Base-by-base conservation (phyloP, 2,797 vertebrate genomes). In the Hephaestus fuliginosus region DNA sequence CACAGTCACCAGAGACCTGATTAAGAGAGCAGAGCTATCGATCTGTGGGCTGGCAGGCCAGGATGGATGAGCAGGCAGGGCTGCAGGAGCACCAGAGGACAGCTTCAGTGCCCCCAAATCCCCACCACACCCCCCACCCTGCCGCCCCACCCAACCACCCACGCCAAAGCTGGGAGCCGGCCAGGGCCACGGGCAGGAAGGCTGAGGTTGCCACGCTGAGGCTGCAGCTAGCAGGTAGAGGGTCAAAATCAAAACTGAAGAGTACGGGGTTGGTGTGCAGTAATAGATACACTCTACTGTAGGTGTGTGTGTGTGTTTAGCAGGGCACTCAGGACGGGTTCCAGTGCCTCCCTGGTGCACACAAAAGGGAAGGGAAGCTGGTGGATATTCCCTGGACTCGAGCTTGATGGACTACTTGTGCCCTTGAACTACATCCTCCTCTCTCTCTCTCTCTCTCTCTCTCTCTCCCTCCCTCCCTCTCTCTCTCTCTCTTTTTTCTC, bases 1-100 rank as follows among this genome's bases (percentile, higher is more conserved):
- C 88, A 91, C 91, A 93, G 94, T 91, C 95, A 94, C 94, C 88
- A 93, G 95, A 95, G 95, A 95, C 94, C 95, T 95, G 95, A 96
- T 96, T 96, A 96, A 95, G 95, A 92, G 93, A 95, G 95, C 92
- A 92, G 84, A 86, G 88, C 88, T 90, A 96, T 96, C 92, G 95
- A 96, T 96, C 93, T 93, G 89, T 72, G 88, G 86, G 90, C 88
- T 93, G 92, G 90, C 93, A 92, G 92, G 88, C 88, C 81, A 94
- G 91, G 93, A 95, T 95, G 95, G 95, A 96, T 95, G 95, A 94
- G 93, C 90, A 84, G 89, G 86, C 89, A 92, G 91, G 86, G 85
- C 76, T 90, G 83, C 80, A 86, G 86, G 93, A 94, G 92, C 91
- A 93, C 87, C 88, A 91, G 87, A 89, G 90, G 93, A 94, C 88